These are phyloP conservation scores for Chrysina gloriosa DNA, from an alignment of 2,888 invertebrate species.

Conservation along the genomic window DNA sequence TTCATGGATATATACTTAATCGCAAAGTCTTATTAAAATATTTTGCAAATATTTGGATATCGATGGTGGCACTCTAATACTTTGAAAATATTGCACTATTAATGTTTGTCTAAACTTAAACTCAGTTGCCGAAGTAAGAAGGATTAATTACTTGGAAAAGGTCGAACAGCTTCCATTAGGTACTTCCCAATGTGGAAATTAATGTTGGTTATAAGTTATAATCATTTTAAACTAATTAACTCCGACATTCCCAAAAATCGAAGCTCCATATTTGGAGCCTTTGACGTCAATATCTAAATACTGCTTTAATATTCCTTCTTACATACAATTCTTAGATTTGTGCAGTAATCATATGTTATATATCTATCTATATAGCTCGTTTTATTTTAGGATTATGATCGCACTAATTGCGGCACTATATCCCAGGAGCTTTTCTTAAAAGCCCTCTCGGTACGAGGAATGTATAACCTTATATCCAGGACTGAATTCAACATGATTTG, in stretches of 20 bases:
- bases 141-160: constrained; percentile 16
- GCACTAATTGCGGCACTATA: constrained; percentile 74
- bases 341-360: neutral
- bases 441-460: constrained; percentile 73
- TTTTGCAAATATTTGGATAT: too few relatives aligned
- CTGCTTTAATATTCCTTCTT: neutral
- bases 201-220: constrained; percentile 14
- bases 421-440: constrained; percentile 74
- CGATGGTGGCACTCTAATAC: too few relatives aligned
- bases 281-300: neutral
- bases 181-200: neutral
- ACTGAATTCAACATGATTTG: constrained; percentile 77
- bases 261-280: neutral
- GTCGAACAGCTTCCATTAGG: constrained; percentile 4
- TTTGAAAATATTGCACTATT: too few relatives aligned
- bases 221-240: constrained; percentile 11
- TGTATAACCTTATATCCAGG: constrained; percentile 73
- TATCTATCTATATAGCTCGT: neutral
- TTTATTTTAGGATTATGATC: constrained; percentile 74
- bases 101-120: constrained; percentile 1
- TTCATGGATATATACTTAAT: too few relatives aligned
- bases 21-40: neutral
- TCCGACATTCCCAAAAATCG: neutral
- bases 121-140: neutral
- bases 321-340: neutral